Conservation (phyloP, 2,113 vertebrate species). For the Cacatua alba region DNA sequence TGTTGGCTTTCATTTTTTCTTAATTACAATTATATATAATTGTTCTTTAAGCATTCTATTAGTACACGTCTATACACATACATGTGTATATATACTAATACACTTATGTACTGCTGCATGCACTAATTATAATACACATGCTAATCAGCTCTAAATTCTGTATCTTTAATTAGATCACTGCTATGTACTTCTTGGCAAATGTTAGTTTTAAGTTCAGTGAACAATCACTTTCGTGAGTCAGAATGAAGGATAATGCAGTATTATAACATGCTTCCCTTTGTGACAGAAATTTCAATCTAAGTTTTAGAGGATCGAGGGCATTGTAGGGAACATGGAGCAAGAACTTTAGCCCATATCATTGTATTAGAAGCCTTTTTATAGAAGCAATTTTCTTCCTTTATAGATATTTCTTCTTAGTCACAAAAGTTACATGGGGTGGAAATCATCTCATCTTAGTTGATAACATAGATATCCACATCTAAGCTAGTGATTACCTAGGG, state of each 20-base stretch:
- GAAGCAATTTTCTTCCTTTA: constrained; percentile 4
- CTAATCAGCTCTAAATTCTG: not conserved
- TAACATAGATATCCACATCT: not conserved
- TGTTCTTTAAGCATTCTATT: not conserved
- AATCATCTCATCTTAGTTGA: not conserved
- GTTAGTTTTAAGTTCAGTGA: not conserved
- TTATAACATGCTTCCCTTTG: not conserved
- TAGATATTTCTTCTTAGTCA: too few relatives aligned
- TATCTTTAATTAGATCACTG: not conserved
- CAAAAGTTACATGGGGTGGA: not conserved
- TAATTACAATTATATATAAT: not conserved
- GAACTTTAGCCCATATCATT: not conserved
- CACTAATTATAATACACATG: not conserved
- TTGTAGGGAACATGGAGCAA: not conserved
- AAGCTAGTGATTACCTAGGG: not conserved
- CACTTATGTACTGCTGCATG: not conserved
- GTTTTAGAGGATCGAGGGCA: constrained; percentile 6
- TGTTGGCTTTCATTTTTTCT: not conserved
- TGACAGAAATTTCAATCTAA: not conserved
- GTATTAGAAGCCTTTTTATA: not conserved
- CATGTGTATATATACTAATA: not conserved
- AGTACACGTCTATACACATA: not conserved
- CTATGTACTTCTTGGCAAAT: not conserved
- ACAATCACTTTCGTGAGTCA: not conserved
- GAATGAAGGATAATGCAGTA: not conserved